Base-by-base conservation (phyloP, 2,797 vertebrate species). In the Clarias platycephalus region DNA sequence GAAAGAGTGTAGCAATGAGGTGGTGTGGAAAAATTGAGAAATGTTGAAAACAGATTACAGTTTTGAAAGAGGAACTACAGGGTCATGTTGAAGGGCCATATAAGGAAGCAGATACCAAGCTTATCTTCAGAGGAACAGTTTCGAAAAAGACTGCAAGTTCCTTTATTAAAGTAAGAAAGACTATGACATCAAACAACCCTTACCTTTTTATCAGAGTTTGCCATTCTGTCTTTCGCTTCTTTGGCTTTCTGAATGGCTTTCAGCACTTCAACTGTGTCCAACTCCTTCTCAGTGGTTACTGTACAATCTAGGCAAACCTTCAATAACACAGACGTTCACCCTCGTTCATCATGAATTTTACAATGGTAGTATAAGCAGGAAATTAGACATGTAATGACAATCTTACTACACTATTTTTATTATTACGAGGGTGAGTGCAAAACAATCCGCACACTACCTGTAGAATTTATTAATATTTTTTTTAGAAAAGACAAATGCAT, bases 231-330 rank as follows among this genome's bases (percentile, higher is more conserved):
- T 93, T 97, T 98, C 84, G 95, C 96, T 89, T 98, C 97, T 92
- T 97, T 99, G 90, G 98, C 97, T 95, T 99, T 99, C 91, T 97
- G 98, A 93, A 99, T 99, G 84, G 98, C 98, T 93, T 99, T 99
- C 58, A 99, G 89, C 70, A 99, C 98, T 91, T 99, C 98, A 68
- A 99, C 98, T 0, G 98, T 99, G 91, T 99, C 98, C 76, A 98
- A 89, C 85, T 99, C 98, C 88, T 98, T 99, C 91, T 97, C 97
- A 53, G 97, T 97, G 12, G 98, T 97, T 75, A 88, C 83, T 4
- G 87, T 92, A 74, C 93, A 92, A 88, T 99, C 98, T 90, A 99
- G 92, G 91, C 96, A 98, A 74, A 99, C 95, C 98, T 99, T 89
- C 34, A 87, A 4, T 58, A 60, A 83, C 4, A 83, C n/a, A 82